Evolutionary conservation across 2,797 vertebrate genomes (phyloP).

Genomic region (Melanotaenia parkinsoni): DNA sequence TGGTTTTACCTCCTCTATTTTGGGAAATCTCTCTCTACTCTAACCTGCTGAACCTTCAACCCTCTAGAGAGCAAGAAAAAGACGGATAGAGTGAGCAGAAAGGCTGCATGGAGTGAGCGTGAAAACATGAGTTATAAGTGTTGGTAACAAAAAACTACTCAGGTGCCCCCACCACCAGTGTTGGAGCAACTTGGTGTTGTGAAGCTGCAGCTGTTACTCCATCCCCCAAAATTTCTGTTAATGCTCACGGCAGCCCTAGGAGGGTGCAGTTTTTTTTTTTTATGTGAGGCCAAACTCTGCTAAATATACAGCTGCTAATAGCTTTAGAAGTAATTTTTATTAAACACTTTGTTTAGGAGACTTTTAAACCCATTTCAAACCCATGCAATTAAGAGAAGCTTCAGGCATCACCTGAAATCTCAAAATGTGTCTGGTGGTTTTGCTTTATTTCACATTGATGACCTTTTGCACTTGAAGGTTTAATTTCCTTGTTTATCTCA

Average conservation of each 20-base stretch:
- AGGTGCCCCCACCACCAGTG: neutral
- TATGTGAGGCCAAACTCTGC: slow-evolving; percentile 4
- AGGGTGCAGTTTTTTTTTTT: slow-evolving; percentile 16
- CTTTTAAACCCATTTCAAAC: slow-evolving; percentile 26
- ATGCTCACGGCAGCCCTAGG: slow-evolving; percentile 28
- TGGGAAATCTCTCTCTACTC: slow-evolving; percentile 43
- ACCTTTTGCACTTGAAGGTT: slow-evolving; percentile 40
- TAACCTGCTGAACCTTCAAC: slow-evolving; percentile 44
- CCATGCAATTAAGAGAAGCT: slow-evolving; percentile 47
- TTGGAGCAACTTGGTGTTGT: slow-evolving; percentile 30
- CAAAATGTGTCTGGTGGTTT: slow-evolving; percentile 19
- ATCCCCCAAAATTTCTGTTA: slow-evolving; percentile 35
- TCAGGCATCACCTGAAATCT: slow-evolving; percentile 34
- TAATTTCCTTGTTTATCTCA: slow-evolving; percentile 25
- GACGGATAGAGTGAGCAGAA: slow-evolving; percentile 26
- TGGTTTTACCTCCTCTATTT: slow-evolving; percentile 42
- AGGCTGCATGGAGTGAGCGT: slow-evolving; percentile 26
- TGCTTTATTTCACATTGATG: slow-evolving; percentile 27
- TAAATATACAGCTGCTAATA: slow-evolving; percentile 31
- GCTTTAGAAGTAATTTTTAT: slow-evolving; percentile 17
- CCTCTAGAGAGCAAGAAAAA: slow-evolving; percentile 51
- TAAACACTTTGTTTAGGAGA: slow-evolving; percentile 15
- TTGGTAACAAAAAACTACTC: slow-evolving; percentile 31
- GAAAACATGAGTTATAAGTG: slow-evolving; percentile 58
- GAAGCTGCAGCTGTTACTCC: slow-evolving; percentile 34